Conservation (phyloP, 2,888 invertebrate genomes). For the Plebejus argus region DNA sequence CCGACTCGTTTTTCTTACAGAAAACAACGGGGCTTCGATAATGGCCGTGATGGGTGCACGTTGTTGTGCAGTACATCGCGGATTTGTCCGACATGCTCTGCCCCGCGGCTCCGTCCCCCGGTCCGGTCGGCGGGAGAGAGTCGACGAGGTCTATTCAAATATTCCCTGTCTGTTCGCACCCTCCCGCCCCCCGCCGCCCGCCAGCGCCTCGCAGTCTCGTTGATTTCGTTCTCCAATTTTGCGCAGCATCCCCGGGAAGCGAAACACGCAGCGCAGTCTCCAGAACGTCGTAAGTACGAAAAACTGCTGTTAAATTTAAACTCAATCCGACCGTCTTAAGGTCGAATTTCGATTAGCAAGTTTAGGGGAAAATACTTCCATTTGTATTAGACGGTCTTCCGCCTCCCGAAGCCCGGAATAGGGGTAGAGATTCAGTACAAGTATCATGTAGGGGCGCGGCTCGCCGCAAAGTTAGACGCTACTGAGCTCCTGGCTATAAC, state of each 20-base stretch:
- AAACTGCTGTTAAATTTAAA: conserved; percentile 44
- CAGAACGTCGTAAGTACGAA: conserved; percentile 56
- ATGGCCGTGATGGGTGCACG: conserved; percentile 72
- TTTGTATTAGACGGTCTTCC: conserved; percentile 46
- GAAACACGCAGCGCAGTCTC: conserved; percentile 76
- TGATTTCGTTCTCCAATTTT: conserved; percentile 81
- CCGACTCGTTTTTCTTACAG: conserved; percentile 60
- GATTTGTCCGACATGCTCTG: conserved; percentile 71
- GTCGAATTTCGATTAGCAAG: conserved; percentile 43
- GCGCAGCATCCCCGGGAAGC: conserved; percentile 82
- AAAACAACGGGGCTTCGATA: conserved; percentile 55
- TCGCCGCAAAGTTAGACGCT: conserved; percentile 80
- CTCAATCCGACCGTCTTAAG: conserved; percentile 42
- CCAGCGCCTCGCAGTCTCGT: conserved; percentile 81
- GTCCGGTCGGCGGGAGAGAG: conserved; percentile 63
- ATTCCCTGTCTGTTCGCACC: conserved; percentile 76
- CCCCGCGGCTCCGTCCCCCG: conserved; percentile 49
- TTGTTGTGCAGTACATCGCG: conserved; percentile 70
- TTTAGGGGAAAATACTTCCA: conserved; percentile 48
- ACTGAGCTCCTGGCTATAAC: conserved; percentile 73
- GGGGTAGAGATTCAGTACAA: conserved; percentile 81
- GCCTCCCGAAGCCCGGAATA: conserved; percentile 76
- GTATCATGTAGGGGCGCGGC: conserved; percentile 80
- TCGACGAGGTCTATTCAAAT: conserved; percentile 76
- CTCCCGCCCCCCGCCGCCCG: conserved; percentile 60